Conservation (phyloP, 2,797 vertebrate genomes). For the Catharus ustulatus region DNA sequence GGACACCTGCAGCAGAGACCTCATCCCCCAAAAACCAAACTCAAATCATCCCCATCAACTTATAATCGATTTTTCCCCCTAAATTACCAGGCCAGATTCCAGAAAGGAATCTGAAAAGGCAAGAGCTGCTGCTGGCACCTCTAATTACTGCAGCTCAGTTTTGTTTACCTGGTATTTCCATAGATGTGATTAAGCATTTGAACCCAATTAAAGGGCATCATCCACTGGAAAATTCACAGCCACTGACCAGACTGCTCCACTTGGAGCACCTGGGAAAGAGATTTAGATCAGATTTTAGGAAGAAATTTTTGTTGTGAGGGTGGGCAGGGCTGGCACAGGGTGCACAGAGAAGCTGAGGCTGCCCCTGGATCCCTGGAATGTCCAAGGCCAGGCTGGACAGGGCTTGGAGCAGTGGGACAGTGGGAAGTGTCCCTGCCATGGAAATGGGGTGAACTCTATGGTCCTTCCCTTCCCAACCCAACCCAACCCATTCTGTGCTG, state of each 20-base stretch:
- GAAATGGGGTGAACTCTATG: background rate
- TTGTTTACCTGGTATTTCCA: slow-evolving; percentile 9
- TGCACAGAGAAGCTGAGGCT: background rate
- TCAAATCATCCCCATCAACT: background rate
- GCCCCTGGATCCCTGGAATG: background rate
- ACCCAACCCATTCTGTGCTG: background rate
- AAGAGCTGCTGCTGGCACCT: background rate
- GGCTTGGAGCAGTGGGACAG: background rate
- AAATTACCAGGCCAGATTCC: background rate
- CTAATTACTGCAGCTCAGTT: background rate
- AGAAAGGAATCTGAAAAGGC: background rate
- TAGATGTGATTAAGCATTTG: background rate
- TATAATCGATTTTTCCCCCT: background rate
- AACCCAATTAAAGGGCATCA: slow-evolving; percentile 27
- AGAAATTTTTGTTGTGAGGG: background rate
- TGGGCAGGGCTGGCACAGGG: background rate
- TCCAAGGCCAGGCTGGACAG: accelerated
- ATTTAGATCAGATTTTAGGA: background rate
- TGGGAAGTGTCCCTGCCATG: background rate
- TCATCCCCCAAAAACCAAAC: background rate
- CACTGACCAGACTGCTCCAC: background rate
- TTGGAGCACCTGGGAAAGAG: background rate
- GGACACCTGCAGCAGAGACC: background rate
- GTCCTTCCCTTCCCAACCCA: background rate
- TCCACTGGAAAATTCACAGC: background rate